Evolutionary conservation across 2,113 vertebrate genomes (phyloP), one percentile per base, ranked within the genome.

Genomic region (Percina caprodes): DNA sequence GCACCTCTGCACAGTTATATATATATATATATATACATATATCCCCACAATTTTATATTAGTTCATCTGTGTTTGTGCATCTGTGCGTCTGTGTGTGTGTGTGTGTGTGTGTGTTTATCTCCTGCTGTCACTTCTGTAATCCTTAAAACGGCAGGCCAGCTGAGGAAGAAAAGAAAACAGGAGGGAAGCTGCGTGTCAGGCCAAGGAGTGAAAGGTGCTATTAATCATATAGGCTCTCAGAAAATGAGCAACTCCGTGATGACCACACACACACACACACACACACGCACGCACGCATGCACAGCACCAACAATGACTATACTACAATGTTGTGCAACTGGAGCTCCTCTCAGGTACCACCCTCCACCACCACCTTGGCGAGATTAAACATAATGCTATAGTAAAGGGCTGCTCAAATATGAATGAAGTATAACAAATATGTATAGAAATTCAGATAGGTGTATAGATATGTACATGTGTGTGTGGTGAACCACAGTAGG

Each of bases 141-240:
- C 82, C 75, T 80, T 26, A 70, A 73, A 79, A 83, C 67, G 52
- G 35, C 33, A 23, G 71, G 24, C 58, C 49, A 73, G 58, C 56
- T 0, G n/a, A 70, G 68, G 74, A 52, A 45, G 35, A 56, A 61
- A 72, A 69, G 60, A 52, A 59, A 66, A 30, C 13, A 70, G 48
- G 33, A 74, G 66, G 48, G 62, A 84, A 81, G 78, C 77, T 77
- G 65, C 71, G 84, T 82, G 80, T 76, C 82, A 83, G 75, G 4
- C 0, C 62, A 73, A 3, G 10, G 69, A 60, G 74, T 88, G 91
- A 91, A 85, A 92, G 88, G 79, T 92, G 88, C 5, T 84, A 91
- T 94, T 93, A 91, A 89, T 95, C 94, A 92, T 4, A 39, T 48
- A 69, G 2, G 49, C 24, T 92, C 90, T 84, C 81, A 70, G 48